Evolutionary conservation across 2,113 vertebrate genomes (phyloP).

Genomic region (Podarcis cretensis): DNA sequence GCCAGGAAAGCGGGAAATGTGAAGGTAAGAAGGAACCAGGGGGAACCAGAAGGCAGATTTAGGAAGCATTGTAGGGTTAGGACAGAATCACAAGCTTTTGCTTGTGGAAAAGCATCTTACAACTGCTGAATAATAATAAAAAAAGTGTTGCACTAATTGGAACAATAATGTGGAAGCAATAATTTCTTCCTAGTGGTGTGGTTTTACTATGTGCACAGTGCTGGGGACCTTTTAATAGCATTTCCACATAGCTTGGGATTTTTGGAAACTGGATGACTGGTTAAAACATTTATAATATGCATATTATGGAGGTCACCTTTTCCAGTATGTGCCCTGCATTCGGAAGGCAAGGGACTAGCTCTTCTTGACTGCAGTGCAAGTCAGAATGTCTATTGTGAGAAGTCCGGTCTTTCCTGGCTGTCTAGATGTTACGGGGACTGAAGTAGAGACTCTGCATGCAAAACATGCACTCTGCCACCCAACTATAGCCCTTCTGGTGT

Average conservation of each 20-base stretch:
- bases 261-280: background rate
- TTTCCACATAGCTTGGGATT: background rate
- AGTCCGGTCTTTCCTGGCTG: too few relatives aligned
- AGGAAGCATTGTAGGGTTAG: background rate
- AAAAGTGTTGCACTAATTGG: background rate
- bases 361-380: background rate
- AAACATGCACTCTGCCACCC: too few relatives aligned
- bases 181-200: background rate
- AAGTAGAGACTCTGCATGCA: too few relatives aligned
- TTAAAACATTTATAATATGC: background rate
- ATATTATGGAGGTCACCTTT: background rate
- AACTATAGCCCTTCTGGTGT: too few relatives aligned
- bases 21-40: conserved; percentile 72
- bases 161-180: accelerated
- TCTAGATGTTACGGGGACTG: too few relatives aligned
- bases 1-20: conserved; percentile 44
- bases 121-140: too few relatives aligned
- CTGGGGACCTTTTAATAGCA: background rate
- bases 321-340: background rate
- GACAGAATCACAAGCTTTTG: background rate
- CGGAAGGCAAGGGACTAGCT: too few relatives aligned
- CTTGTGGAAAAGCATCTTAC: background rate
- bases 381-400: too few relatives aligned
- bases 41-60: background rate
- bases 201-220: background rate